Evolutionary conservation across 64 coral and sea anemone species (phyloP).

Genomic region (Trachythela sp.): DNA sequence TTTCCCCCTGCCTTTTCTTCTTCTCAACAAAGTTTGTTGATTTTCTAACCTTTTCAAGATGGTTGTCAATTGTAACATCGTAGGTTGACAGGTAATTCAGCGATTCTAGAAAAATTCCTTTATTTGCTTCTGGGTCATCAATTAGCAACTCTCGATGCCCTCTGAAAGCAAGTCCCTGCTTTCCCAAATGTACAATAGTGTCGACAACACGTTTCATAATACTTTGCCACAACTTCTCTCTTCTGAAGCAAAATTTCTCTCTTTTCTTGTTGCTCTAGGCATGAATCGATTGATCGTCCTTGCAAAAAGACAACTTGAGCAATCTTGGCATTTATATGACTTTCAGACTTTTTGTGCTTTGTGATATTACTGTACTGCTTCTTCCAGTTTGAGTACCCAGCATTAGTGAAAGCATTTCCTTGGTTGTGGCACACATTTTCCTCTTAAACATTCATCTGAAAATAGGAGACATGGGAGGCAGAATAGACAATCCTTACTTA

Average conservation of each 20-base stretch:
- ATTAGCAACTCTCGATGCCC: background rate
- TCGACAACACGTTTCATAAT: background rate
- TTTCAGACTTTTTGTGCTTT: slow-evolving; percentile 16
- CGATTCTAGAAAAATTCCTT: background rate
- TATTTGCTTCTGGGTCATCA: background rate
- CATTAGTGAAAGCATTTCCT: background rate
- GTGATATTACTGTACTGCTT: background rate
- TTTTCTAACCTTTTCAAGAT: slow-evolving; percentile 7
- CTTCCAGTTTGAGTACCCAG: background rate
- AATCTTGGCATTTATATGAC: slow-evolving; percentile 10
- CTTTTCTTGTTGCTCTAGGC: background rate
- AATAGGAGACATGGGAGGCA: slow-evolving; percentile 11
- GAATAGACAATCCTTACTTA: slow-evolving; percentile 22
- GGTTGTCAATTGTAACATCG: background rate
- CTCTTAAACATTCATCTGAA: slow-evolving; percentile 22
- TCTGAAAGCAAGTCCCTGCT: too few species aligned
- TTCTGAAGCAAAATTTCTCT: background rate
- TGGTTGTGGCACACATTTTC: background rate
- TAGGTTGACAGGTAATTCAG: slow-evolving; percentile 4
- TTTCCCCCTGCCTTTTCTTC: background rate
- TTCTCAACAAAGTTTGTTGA: background rate
- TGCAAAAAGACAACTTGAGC: slow-evolving; percentile 2
- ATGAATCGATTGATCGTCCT: slow-evolving; percentile 22
- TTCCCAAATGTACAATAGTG: too few species aligned
- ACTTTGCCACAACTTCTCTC: background rate